Percentiles rank a stretch among this genome's conserved stretches.
phyloP scores from a whole-genome alignment of 2,888 invertebrate species.

The Morinoia aosen region DNA sequence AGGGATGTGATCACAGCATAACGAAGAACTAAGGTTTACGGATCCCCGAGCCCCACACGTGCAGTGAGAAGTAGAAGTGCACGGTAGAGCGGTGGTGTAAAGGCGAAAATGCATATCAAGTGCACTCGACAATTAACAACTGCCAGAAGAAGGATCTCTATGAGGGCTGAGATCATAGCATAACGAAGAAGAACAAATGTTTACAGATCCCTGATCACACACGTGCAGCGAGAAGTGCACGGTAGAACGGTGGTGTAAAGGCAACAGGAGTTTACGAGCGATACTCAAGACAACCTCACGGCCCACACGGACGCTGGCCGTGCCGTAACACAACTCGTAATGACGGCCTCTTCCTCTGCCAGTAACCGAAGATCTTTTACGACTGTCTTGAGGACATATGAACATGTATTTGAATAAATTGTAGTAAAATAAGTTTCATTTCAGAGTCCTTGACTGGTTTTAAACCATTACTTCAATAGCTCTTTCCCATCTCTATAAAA shows the following conservation, averaged over 20 bases:
- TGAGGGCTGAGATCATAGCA: neutral
- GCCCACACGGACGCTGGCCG: neutral
- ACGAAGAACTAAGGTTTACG: no score
- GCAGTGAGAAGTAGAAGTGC: no score
- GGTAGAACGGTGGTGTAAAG: neutral
- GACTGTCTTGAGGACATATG: neutral
- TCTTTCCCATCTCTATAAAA: no score
- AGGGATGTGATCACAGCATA: no score
- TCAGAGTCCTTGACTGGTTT: no score
- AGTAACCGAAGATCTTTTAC: neutral
- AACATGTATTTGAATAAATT: neutral
- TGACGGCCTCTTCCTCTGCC: neutral
- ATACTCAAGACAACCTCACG: conserved; percentile 1
- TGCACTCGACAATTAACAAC: no score
- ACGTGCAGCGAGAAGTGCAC: neutral
- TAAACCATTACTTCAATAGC: no score
- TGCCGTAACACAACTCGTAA: neutral
- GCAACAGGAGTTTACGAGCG: conserved; percentile 27
- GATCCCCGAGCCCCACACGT: no score
- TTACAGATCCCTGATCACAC: neutral
- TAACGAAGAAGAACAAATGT: neutral
- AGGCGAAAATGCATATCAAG: no score
- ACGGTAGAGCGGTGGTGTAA: no score
- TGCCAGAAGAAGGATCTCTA: no score
- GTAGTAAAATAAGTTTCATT: no score